These are phyloP conservation scores for Andrena cerasifolii DNA, from an alignment of 1,140 invertebrate genomes.

Conservation along the genomic window DNA sequence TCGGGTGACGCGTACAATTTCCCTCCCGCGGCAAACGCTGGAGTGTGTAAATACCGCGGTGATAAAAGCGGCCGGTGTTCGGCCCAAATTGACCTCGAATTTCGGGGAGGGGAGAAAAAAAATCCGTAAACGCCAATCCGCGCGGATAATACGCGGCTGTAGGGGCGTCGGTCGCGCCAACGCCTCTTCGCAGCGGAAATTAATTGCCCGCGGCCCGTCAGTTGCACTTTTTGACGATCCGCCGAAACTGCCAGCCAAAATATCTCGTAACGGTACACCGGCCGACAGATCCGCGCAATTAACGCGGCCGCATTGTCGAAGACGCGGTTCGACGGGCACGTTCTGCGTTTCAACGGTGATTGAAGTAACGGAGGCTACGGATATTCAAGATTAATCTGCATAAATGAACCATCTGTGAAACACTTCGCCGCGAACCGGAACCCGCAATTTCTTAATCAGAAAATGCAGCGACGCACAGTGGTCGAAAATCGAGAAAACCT, in stretches of 20 bases:
- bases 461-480: too few relatives aligned
- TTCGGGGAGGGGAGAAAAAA: background rate
- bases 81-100: conserved; percentile 15
- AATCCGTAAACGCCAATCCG: conserved; percentile 4
- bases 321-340: background rate
- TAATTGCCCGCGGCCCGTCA: conserved; percentile 49
- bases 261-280: conserved; percentile 50
- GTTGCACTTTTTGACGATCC: conserved; percentile 47
- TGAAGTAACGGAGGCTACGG: too few relatives aligned
- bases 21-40: background rate
- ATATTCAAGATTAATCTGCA: too few relatives aligned
- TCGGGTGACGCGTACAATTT: background rate
- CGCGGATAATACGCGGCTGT: background rate
- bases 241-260: conserved; percentile 44
- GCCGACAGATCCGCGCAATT: conserved; percentile 45
- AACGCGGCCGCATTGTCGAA: background rate
- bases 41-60: conserved; percentile 9
- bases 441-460: too few relatives aligned
- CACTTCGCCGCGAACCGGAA: too few relatives aligned
- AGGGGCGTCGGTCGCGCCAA: background rate
- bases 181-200: conserved; percentile 31
- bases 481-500: too few relatives aligned
- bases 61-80: background rate
- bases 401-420: too few relatives aligned
- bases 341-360: background rate